Conservation (phyloP, 2,797 vertebrate species). For the Hapalemur alaotrensis region DNA sequence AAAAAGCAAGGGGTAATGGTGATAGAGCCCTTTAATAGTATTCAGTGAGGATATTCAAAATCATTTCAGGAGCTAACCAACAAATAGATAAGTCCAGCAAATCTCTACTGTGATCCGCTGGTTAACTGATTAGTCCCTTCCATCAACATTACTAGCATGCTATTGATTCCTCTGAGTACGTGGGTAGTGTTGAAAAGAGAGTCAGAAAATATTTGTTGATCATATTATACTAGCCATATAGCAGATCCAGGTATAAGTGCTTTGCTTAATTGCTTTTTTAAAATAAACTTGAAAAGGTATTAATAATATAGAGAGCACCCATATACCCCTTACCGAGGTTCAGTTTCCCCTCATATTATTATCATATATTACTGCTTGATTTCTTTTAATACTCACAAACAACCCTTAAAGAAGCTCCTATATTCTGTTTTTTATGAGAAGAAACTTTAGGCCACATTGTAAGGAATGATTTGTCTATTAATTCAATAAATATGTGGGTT, state of each 20-base stretch:
- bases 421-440: conserved; percentile 34
- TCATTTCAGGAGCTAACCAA: not conserved
- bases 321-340: not conserved
- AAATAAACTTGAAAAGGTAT: not conserved
- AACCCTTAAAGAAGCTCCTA: not conserved
- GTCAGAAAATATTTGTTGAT: conserved; percentile 22
- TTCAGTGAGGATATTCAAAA: not conserved
- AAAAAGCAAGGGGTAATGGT: not conserved
- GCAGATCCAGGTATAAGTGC: not conserved
- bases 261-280: conserved; percentile 10
- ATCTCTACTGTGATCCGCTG: conserved; percentile 7
- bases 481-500: conserved; percentile 6
- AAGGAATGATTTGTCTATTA: not conserved
- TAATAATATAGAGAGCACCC: not conserved
- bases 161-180: not conserved
- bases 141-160: not conserved
- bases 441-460: conserved; percentile 20
- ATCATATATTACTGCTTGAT: not conserved
- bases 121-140: not conserved
- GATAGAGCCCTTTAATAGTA: not conserved
- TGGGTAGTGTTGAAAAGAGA: not conserved
- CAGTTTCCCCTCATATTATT: not conserved
- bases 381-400: conserved; percentile 38
- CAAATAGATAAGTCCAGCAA: not conserved
- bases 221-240: not conserved